Base-by-base conservation (phyloP, 1,140 invertebrate genomes). In the Wiebesia pumilae region DNA sequence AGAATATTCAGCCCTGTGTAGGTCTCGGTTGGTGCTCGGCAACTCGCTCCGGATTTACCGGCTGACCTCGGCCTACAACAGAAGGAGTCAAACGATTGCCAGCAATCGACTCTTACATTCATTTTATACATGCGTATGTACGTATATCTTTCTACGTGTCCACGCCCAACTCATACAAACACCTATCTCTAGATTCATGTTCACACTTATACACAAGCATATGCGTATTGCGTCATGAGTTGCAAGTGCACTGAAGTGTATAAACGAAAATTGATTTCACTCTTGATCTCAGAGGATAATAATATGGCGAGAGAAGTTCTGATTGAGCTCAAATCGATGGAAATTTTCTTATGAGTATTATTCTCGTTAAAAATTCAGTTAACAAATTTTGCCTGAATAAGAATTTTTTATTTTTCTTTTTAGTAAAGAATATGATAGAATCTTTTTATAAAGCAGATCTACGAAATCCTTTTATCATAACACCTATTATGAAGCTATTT, bases 41-140 rank as follows among this genome's bases (percentile, higher is more conserved):
- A 51, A 80, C 7, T 80, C 19, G 75, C 3, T 77, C 54, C 54
- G 54, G 47, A 71, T 30, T 33, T 33, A 79, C 58, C 40, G 58
- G 75, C 21, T 54, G 77, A 85, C 83, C 83, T 85, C 83, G 83
- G 77, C 83, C 84, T 81, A 85, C 84, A 75, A 81, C 35, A 21
- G 51, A 30, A 7, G 51, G 47, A 16, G 19, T 83, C 43, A 65
- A 65, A 84, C 58, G 54, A 78, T 84, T 38, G 38, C 4, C 38
- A 43, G 27, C 9, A 33, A 54, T 83, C 16, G 10, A 24, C 73
- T 19, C 16, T 78, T 54, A 24, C 83, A 33, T 65, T 84, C 12
- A 7, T 84, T 78, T 24, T 4, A 47, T 27, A 24, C 47, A 0
- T 33, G 16, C 51, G 27, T 19, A 3, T 19, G 6, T 51, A 3